Base-by-base conservation (phyloP, 2,888 invertebrate genomes). In the Tyria jacobaeae region DNA sequence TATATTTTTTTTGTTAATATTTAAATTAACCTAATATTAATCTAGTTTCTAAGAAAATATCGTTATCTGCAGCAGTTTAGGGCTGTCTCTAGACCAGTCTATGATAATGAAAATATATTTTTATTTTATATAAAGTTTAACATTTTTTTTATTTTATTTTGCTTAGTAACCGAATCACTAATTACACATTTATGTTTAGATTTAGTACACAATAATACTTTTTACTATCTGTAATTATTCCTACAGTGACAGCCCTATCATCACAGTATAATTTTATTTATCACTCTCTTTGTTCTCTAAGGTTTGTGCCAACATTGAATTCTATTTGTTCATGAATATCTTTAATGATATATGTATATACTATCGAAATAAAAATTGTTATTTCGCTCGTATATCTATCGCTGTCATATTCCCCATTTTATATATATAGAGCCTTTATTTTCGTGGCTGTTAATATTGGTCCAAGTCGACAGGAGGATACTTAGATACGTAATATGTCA, bases 281-380 rank as follows among this genome's bases (percentile, higher is more conserved):
- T 82, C 82, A 75, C 71, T 75, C 64, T 70, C 88, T 89, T 89
- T 90, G 89, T 89, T 83, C 80, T 80, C 75, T 68, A 62, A 57
- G 73, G 79, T 73, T 76, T 67, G 81, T 88, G 88, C 87, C 89
- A 89, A 89, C 86, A 83, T 73, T 73, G 73, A 67, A 70, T 73
- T 81, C 83, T 85, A 87, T 89, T 87, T 88, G 84, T 83, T 79
- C 71, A 68, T 74, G 63, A 80, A 82, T 82, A 82, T 76, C 78
- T 78, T 68, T 57, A 60, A 67, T 82, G 80, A 84, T 81, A 78
- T 80, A 85, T 62, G 69, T 73, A n/a, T n/a, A n/a, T n/a, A 71
- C 63, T 64, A 74, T 65, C 79, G 82, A 83, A 76, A 79, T 79
- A 76, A 79, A 81, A 83, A 84, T 75, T 75, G 76, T 70, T 69